Evolutionary conservation across 2,113 vertebrate genomes (phyloP).

Genomic region (Mustelus asterias): DNA sequence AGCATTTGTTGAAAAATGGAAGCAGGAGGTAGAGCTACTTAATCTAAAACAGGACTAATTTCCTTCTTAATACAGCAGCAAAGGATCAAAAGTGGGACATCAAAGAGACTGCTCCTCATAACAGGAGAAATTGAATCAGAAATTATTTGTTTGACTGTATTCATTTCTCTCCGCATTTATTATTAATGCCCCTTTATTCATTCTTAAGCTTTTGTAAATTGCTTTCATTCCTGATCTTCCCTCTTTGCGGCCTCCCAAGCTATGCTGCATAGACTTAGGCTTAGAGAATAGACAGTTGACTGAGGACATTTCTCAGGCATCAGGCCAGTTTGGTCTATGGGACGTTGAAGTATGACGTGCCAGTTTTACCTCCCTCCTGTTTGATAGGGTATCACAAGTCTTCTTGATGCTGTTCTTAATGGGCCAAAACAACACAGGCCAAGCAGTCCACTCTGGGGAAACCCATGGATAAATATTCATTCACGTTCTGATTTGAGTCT

Average conservation of each 20-base stretch:
- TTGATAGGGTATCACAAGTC: background rate
- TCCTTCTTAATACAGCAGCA: conserved; percentile 7
- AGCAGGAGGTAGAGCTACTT: background rate
- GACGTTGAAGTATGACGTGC: background rate
- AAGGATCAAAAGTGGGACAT: conserved; percentile 18
- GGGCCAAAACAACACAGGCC: background rate
- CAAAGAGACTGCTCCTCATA: background rate
- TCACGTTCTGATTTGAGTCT: background rate
- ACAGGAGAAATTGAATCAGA: background rate
- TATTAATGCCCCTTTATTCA: background rate
- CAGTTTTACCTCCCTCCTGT: background rate
- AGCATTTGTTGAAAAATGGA: background rate
- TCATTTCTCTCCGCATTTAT: background rate
- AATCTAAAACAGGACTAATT: conserved; percentile 29
- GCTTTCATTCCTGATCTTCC: background rate
- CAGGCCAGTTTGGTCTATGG: background rate
- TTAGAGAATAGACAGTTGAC: background rate
- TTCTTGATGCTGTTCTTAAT: background rate
- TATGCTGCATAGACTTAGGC: background rate
- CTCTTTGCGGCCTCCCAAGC: background rate
- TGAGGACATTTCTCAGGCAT: background rate
- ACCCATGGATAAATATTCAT: background rate
- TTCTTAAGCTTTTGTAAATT: background rate
- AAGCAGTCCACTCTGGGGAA: background rate
- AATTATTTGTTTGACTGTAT: background rate